Conservation (phyloP, 2,888 invertebrate genomes). For the Drosophila kokeensis region DNA sequence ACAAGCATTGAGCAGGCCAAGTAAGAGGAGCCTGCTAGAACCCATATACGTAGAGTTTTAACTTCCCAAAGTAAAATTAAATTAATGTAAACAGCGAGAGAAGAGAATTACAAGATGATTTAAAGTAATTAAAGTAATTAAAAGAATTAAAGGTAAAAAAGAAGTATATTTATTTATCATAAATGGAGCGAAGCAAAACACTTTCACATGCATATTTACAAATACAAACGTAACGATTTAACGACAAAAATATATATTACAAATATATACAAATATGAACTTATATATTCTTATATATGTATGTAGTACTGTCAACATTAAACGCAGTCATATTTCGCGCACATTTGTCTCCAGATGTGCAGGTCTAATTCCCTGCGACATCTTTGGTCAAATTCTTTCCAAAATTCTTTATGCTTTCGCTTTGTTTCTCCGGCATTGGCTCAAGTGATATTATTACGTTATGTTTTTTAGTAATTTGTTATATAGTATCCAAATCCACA, state of each 20-base stretch:
- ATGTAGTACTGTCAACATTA: constrained; percentile 53
- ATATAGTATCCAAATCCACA: constrained; percentile 16
- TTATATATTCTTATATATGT: constrained; percentile 45
- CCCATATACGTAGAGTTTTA: constrained; percentile 77
- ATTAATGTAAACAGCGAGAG: constrained; percentile 46
- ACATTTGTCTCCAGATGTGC: constrained; percentile 12
- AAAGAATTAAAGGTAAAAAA: constrained; percentile 33
- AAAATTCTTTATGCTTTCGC: constrained; percentile 12
- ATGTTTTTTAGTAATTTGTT: constrained; percentile 47
- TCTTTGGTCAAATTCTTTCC: constrained; percentile 12
- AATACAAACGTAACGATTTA: constrained; percentile 58
- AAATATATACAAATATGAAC: constrained; percentile 58
- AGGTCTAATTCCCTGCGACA: neutral
- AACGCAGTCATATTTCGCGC: constrained; percentile 57
- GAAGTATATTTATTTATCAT: constrained; percentile 69
- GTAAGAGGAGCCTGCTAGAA: constrained; percentile 32
- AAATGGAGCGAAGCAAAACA: constrained; percentile 50
- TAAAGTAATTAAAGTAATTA: constrained; percentile 42
- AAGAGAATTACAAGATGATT: constrained; percentile 57
- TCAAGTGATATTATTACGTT: constrained; percentile 66
- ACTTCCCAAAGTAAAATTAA: constrained; percentile 72
- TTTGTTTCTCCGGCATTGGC: constrained; percentile 44
- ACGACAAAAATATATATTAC: constrained; percentile 50
- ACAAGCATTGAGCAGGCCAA: constrained; percentile 26
- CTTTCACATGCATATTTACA: constrained; percentile 71